Evolutionary conservation across 92 coral and sea anemone species (phyloP), one percentile per base, ranked within the genome.

Genomic region (Virgularia gustaviana): DNA sequence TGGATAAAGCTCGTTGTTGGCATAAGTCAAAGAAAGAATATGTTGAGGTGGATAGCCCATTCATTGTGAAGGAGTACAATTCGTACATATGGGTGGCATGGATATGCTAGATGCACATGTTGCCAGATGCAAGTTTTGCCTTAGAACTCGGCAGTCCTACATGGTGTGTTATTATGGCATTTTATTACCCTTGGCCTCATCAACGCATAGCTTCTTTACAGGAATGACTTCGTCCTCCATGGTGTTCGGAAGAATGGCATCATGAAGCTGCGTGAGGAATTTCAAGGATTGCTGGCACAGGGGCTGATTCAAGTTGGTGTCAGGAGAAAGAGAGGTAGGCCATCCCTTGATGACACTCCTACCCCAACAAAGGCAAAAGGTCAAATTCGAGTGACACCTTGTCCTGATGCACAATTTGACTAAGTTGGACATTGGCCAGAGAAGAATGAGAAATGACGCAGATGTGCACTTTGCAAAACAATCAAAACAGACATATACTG

Each of bases 1-100:
- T 62, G 1, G 70, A 62, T 49, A 62, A 33, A 62, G 70, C 70
- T n/a, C 70, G 49, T 62, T 49, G 70, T 30, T 62, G 70, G 70
- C 29, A 62, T 31, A 62, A 62, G 70, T 1, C 1, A 2, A 62
- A 37, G 49, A 62, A 62, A 13, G 70, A 62, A 6, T 62, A 35
- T 41, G 24, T 49, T 31, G 30, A 62, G 4, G 49, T 62, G 35
- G 49, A 62, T 49, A 45, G 70, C 49, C 70, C 70, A 62, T 62
- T 1, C 29, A 36, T 62, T n/a, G 15, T 62, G 28, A 62, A 13
- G n/a, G n/a, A n/a, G n/a, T n/a, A n/a, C n/a, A n/a, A n/a, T n/a
- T n/a, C n/a, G n/a, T n/a, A n/a, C n/a, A n/a, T n/a, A 62, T 62
- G 70, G 70, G 70, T 62, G 70, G 70, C 19, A 49, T 62, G 47